A percentile compares a stretch with the other conserved stretches of the same genome.
These are phyloP conservation scores for Tachycineta bicolor DNA, from an alignment of 2,113 vertebrate genomes.

Conservation along the genomic window DNA sequence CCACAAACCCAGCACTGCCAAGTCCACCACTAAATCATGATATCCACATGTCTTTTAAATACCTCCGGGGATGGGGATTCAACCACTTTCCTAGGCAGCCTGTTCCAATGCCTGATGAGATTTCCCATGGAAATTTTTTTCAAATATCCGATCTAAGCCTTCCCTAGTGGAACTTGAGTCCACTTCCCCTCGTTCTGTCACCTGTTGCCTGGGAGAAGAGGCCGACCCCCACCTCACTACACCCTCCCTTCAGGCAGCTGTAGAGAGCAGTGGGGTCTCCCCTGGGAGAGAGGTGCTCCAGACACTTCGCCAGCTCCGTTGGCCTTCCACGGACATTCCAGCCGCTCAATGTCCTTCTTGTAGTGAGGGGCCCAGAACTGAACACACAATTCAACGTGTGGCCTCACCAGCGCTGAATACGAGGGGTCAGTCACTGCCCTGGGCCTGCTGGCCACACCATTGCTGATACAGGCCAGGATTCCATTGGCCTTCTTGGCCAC, in stretches of 20 bases:
- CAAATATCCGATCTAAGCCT: neutral
- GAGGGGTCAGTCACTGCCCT: fast-evolving
- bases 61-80: neutral
- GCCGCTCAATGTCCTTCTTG: neutral
- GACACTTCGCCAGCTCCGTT: fast-evolving
- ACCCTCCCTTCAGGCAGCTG: neutral
- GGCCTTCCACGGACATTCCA: neutral
- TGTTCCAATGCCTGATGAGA: neutral
- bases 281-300: neutral
- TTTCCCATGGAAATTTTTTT: neutral
- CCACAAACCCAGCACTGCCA: neutral
- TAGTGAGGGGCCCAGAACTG: neutral
- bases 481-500: neutral
- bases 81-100: neutral
- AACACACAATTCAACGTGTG: fast-evolving
- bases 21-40: neutral
- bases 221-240: fast-evolving
- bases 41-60: neutral
- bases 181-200: neutral
- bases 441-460: neutral
- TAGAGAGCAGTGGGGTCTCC: neutral
- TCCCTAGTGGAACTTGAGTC: neutral
- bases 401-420: neutral
- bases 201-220: neutral
- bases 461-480: too few species aligned